Conservation (phyloP, 23 tunicate genomes). For the Diplosoma virens region DNA sequence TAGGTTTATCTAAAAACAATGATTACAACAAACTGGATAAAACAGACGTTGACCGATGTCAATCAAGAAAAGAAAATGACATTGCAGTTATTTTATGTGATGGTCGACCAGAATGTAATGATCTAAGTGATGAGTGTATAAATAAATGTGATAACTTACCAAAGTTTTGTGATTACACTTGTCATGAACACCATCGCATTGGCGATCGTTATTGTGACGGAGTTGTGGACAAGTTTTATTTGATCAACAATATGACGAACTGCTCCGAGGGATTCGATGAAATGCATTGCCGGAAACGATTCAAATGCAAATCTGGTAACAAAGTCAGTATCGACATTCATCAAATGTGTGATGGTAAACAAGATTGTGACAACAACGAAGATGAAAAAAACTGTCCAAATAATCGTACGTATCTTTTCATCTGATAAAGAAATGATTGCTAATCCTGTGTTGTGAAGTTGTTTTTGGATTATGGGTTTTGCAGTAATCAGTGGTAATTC, state of each 20-base stretch:
- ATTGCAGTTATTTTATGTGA: too few species aligned
- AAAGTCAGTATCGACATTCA: not conserved
- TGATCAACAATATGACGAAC: not conserved
- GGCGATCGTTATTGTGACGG: constrained; percentile 28
- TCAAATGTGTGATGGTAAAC: constrained; percentile 30
- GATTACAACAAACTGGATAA: too few species aligned
- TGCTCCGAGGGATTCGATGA: constrained; percentile 19
- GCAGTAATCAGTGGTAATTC: constrained; percentile 46
- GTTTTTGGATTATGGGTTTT: constrained; percentile 63
- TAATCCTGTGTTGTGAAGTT: not conserved
- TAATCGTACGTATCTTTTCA: constrained; percentile 31
- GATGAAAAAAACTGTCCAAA: constrained; percentile 79
- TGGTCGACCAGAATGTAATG: not conserved
- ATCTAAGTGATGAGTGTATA: not conserved
- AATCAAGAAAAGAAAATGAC: too few species aligned
- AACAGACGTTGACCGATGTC: too few species aligned
- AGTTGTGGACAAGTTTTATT: not conserved
- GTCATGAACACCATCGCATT: not conserved
- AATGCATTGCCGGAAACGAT: not conserved
- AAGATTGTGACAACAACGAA: constrained; percentile 45
- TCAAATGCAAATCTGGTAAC: constrained; percentile 3
- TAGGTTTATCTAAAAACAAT: too few species aligned
- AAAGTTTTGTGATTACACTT: not conserved
- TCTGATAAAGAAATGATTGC: constrained; percentile 53
- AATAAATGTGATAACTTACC: not conserved